phyloP scores from a whole-genome alignment of 1,140 invertebrate genomes.

The Asobara japonica region DNA sequence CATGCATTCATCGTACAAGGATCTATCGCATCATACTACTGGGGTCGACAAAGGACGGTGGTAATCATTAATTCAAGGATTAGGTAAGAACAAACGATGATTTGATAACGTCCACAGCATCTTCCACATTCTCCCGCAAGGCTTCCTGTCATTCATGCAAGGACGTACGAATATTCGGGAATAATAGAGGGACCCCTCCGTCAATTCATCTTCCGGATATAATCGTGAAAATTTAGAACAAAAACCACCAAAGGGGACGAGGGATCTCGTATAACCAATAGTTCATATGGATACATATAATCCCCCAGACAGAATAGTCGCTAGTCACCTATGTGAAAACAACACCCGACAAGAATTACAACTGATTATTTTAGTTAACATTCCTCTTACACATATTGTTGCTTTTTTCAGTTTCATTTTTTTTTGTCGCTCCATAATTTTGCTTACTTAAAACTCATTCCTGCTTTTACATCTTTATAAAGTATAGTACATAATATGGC shows the following conservation, averaged over 20 bases:
- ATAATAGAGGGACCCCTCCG: constrained; percentile 39
- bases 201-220: constrained; percentile 41
- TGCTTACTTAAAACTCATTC: too few species aligned
- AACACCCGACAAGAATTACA: constrained; percentile 44
- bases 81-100: constrained; percentile 65
- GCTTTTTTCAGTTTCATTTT: background rate
- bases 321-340: constrained; percentile 52
- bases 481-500: too few species aligned
- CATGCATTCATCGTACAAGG: constrained; percentile 42
- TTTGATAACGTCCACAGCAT: constrained; percentile 60
- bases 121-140: constrained; percentile 37
- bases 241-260: constrained; percentile 24
- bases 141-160: constrained; percentile 49
- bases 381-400: constrained; percentile 24
- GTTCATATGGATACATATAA: constrained; percentile 35
- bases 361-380: constrained; percentile 51
- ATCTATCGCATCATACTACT: constrained; percentile 57
- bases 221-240: background rate
- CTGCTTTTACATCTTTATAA: too few species aligned
- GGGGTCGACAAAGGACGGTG: constrained; percentile 38
- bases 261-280: constrained; percentile 3
- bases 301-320: constrained; percentile 42
- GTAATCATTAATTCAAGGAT: constrained; percentile 67
- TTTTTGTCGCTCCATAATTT: background rate
- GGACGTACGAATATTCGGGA: constrained; percentile 33